These are phyloP conservation scores for Brevipalpus yothersi DNA, from an alignment of 1,140 invertebrate species.

Conservation along the genomic window DNA sequence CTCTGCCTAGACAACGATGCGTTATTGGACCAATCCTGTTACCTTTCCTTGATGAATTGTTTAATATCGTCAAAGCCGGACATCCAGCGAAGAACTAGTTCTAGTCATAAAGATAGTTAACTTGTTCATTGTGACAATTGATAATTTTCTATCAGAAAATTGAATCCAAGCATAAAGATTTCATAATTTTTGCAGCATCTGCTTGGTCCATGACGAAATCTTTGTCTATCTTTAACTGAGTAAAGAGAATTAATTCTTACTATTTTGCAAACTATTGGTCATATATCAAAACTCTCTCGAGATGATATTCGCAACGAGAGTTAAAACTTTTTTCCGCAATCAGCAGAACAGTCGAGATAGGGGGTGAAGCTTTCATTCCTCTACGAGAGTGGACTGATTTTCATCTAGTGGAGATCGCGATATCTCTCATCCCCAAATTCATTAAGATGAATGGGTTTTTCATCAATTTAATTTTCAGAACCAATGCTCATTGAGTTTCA, in stretches of 20 bases:
- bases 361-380: neutral
- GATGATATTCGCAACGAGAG: neutral
- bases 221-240: no score
- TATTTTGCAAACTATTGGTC: no score
- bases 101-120: neutral
- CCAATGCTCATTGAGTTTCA: slow-evolving; percentile 19
- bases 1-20: no score
- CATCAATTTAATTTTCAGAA: no score
- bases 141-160: neutral
- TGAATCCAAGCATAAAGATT: neutral
- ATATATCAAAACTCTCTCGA: neutral
- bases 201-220: neutral
- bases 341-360: neutral
- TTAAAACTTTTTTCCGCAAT: neutral
- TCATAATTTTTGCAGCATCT: neutral
- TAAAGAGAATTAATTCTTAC: no score
- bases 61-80: neutral
- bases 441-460: neutral
- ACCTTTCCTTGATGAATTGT: no score
- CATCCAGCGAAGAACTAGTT: neutral
- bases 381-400: neutral
- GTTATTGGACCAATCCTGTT: no score
- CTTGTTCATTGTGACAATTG: neutral
- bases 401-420: neutral
- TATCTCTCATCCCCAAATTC: neutral